phyloP scores from a whole-genome alignment of 2,888 invertebrate species.

The Malachius bipustulatus region DNA sequence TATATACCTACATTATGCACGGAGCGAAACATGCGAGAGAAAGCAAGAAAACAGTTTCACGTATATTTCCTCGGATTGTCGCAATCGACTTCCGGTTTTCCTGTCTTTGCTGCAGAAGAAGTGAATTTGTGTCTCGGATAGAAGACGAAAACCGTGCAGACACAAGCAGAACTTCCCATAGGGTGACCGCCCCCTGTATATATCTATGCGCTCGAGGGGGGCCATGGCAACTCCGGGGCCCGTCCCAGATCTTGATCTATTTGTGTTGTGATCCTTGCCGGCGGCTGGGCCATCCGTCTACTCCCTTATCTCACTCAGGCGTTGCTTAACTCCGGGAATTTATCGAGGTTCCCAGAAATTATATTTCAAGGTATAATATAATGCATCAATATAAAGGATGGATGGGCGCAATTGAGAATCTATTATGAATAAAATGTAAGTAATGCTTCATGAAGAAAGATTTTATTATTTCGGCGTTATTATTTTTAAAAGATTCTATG shows the following conservation, averaged over 20 bases:
- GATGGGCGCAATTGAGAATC: slow-evolving; percentile 34
- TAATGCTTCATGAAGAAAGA: too few relatives aligned
- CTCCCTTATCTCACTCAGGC: slow-evolving; percentile 34
- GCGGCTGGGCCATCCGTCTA: slow-evolving; percentile 34
- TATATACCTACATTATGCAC: too few relatives aligned
- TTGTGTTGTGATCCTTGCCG: slow-evolving; percentile 38
- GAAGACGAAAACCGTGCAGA: slow-evolving; percentile 30
- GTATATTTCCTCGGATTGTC: slow-evolving; percentile 34
- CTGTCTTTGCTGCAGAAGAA: slow-evolving; percentile 33
- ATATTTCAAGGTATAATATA: slow-evolving; percentile 39
- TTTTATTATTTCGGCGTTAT: too few relatives aligned
- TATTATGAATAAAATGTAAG: too few relatives aligned
- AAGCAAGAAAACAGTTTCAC: slow-evolving; percentile 10
- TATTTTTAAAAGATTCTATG: too few relatives aligned
- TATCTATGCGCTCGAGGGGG: too few relatives aligned
- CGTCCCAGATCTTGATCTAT: slow-evolving; percentile 37
- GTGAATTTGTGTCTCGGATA: slow-evolving; percentile 29
- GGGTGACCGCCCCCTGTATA: too few relatives aligned
- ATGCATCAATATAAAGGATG: slow-evolving; percentile 37
- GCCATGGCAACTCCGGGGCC: too few relatives aligned
- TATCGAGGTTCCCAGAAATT: slow-evolving; percentile 32
- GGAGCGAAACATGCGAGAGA: too few relatives aligned
- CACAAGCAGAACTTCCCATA: slow-evolving; percentile 29
- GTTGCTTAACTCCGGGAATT: slow-evolving; percentile 25
- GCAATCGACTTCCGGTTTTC: slow-evolving; percentile 39